Evolutionary conservation across 1,140 invertebrate genomes (phyloP), one percentile per base, ranked within the genome.

Genomic region (Eurosta solidaginis): DNA sequence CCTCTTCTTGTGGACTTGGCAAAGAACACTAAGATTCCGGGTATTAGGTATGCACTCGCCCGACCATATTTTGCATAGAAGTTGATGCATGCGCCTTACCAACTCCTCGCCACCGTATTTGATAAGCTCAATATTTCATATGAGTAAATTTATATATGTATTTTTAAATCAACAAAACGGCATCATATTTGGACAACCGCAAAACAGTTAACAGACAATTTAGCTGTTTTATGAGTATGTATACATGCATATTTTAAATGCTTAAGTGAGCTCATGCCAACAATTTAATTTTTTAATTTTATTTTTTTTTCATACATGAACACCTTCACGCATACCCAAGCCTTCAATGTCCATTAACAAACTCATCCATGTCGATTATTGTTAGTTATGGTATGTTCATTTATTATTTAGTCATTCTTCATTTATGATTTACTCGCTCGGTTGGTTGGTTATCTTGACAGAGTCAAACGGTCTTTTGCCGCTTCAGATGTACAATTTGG

Each of bases 381-480:
- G 4, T 52, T 14, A 22, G 17, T 22, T 52, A 25, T 25, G 6
- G 49, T 6, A 20, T 22, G 59, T n/a, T 3, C 4, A 33, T 40
- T 68, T 68, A n/a, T 68, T 29, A 20, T 33, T 59, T 40, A 68
- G 33, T 40, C 59, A 68, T 68, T 20, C 59, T 40, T 68, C 27
- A 29, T 40, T 68, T 40, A 40, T 68, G 29, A 68, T 68, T 20
- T 68, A 40, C 59, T 20, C 33, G 59, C 59, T 68, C 33, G 59
- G 14, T 68, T 20, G 33, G 17, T n/a, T 40, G 17, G 14, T 17
- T 59, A 29, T 12, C 59, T 68, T 68, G 59, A 68, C 59, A 29
- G 40, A 68, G 59, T 68, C 59, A 68, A 68, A 68, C 59, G 59
- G 29, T 17, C 17, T n/a, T 68, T 68, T 68, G 52, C n/a, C n/a